Evolutionary conservation across 2,113 vertebrate genomes (phyloP), one percentile per base, ranked within the genome.

Genomic region (Chloropsis cyanopogon): DNA sequence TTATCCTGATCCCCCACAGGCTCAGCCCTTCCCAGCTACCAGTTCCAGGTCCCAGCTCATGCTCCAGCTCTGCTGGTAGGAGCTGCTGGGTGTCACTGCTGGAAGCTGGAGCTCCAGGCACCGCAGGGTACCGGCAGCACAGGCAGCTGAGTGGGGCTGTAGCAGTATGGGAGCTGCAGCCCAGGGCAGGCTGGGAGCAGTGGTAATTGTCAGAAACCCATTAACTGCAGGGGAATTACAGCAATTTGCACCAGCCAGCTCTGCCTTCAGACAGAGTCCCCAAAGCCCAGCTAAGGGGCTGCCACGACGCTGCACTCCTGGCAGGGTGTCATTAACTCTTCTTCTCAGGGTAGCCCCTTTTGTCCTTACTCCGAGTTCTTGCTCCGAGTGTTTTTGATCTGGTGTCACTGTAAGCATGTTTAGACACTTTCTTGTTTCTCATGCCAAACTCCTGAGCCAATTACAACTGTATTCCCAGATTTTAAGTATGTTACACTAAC

Each of bases 301-400:
- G 88, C 76, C 52, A 39, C 1, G 0, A 37, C 1, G 2, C 80
- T 75, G 84, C 31, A 37, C 69, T 61, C 72, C 61, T 21, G 8
- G 69, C 66, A 79, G 86, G 57, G 41, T 77, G 60, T 68, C 73
- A 65, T 75, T 89, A 94, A 53, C 83, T 65, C n/a, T 73, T 64
- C 81, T 90, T 61, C 86, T 88, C 68, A 83, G 54, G 26, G 60
- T 78, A 96, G 77, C 14, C 29, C 56, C 49, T 91, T 95, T 89
- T 52, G 76, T 82, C 89, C 72, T 78, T 61, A 52, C 9, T 37
- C 37, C 8, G 37, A 89, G 61, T 46, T 65, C 72, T 86, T 89
- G 35, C 41, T 88, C 53, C 0, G 3, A 66, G 56, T 44, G 77
- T 4, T 95, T 91, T 82, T 85, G 70, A 89, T 89, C 86, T 69